Percentiles rank a stretch among this genome's conserved stretches.
phyloP scores from a whole-genome alignment of 2,888 invertebrate genomes.

The Trichacis sp. region DNA sequence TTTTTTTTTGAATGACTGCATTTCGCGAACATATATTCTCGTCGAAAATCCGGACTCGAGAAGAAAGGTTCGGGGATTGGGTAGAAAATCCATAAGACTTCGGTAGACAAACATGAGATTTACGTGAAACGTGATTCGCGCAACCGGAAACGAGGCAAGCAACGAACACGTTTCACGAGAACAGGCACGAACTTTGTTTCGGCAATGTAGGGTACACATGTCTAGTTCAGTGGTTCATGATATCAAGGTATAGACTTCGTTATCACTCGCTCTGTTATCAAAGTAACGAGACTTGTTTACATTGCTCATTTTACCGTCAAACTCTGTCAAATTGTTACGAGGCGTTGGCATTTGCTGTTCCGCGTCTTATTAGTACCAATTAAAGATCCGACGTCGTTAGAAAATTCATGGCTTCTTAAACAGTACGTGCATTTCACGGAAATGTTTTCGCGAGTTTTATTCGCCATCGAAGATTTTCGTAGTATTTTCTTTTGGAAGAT shows the following conservation, averaged over 20 bases:
- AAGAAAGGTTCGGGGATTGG: too few species aligned
- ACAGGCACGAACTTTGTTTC: slow-evolving; percentile 1
- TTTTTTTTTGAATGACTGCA: too few species aligned
- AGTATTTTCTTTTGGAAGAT: too few species aligned
- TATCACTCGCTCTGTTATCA: not conserved
- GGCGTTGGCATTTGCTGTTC: too few species aligned
- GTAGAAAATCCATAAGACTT: not conserved
- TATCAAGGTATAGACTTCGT: not conserved
- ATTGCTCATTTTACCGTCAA: not conserved
- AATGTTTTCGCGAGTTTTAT: too few species aligned
- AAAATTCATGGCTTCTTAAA: too few species aligned
- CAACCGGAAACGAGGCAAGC: not conserved
- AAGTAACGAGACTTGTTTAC: not conserved
- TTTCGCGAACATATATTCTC: not conserved
- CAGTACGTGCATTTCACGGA: too few species aligned
- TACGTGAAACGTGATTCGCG: not conserved
- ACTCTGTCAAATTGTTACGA: too few species aligned
- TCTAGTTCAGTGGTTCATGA: not conserved
- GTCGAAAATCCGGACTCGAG: too few species aligned
- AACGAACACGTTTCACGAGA: not conserved
- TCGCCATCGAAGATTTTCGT: too few species aligned
- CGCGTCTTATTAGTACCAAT: not conserved
- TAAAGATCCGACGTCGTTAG: not conserved
- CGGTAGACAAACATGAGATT: not conserved
- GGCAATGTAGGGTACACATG: not conserved